Conservation (phyloP, 1,140 invertebrate species). For the Philaenus spumarius region DNA sequence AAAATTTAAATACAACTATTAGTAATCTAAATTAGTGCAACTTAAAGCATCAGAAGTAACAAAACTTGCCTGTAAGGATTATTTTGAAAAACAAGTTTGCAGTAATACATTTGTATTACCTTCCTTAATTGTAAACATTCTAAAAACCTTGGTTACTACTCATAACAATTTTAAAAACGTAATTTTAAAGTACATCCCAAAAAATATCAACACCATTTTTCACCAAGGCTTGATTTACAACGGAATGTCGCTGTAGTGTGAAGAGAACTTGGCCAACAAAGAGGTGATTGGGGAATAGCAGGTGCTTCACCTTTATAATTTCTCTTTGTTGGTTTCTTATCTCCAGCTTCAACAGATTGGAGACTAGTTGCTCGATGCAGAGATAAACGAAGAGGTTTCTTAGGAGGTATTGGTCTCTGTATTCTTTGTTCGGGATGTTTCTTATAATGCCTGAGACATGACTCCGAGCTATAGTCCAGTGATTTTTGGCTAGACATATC, state of each 20-base stretch:
- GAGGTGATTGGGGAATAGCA: constrained; percentile 14
- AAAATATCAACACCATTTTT: constrained; percentile 43
- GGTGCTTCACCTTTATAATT: constrained; percentile 49
- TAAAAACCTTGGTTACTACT: too few species aligned
- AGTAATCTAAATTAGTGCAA: too few species aligned
- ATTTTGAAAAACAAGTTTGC: too few species aligned
- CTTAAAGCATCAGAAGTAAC: too few species aligned
- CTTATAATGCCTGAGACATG: constrained; percentile 40
- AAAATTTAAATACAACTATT: too few species aligned
- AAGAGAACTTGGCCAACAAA: constrained; percentile 5
- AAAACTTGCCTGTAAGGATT: too few species aligned
- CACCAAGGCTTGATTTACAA: constrained; percentile 33
- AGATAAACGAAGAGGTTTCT: constrained; percentile 73
- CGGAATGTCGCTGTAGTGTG: constrained; percentile 18
- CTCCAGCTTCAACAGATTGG: constrained; percentile 56
- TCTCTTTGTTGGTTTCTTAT: constrained; percentile 45
- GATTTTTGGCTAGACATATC: constrained; percentile 13
- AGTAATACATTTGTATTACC: too few species aligned
- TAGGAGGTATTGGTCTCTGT: constrained; percentile 63
- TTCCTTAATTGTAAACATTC: too few species aligned
- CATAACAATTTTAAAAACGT: too few species aligned
- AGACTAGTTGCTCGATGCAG: constrained; percentile 73
- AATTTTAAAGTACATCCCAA: too few species aligned
- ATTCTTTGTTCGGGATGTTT: constrained; percentile 35
- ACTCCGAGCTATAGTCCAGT: constrained; percentile 25